Conservation (phyloP, 1,140 invertebrate species). For the Caerostris extrusa region DNA sequence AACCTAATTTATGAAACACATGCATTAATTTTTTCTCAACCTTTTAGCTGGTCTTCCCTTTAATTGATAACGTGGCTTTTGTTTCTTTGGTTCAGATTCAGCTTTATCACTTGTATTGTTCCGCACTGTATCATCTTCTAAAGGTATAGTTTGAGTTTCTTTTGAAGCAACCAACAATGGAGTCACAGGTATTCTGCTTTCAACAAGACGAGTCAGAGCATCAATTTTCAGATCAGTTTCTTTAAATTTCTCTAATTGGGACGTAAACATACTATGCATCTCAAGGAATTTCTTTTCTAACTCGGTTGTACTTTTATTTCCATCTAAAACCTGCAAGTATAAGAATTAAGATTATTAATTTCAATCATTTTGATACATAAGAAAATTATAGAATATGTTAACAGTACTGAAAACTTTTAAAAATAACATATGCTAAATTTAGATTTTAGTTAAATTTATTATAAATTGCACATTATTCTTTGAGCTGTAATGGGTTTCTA, state of each 20-base stretch:
- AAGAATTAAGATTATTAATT: no score
- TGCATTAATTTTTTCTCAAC: background rate
- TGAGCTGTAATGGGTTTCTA: no score
- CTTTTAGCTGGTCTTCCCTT: background rate
- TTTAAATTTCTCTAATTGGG: conserved; percentile 35
- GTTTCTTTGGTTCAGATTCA: background rate
- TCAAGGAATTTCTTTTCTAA: conserved; percentile 59
- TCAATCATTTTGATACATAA: no score
- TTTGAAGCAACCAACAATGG: background rate
- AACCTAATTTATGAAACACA: no score
- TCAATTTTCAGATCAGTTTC: conserved; percentile 55
- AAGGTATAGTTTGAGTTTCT: background rate
- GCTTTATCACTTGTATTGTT: background rate
- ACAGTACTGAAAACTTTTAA: no score
- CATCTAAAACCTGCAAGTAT: conserved; percentile 5
- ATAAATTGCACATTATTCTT: no score
- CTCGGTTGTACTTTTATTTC: background rate
- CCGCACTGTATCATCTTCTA: background rate
- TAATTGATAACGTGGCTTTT: background rate
- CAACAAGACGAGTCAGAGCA: conserved; percentile 1
- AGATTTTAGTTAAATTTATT: no score
- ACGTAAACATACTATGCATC: conserved; percentile 15
- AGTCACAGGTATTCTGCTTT: background rate
- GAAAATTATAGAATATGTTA: no score
- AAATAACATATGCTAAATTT: no score